A percentile compares a stretch with the other conserved stretches of the same genome.
These are phyloP conservation scores for Nomada fucata DNA, from an alignment of 2,888 invertebrate genomes.

Conservation along the genomic window DNA sequence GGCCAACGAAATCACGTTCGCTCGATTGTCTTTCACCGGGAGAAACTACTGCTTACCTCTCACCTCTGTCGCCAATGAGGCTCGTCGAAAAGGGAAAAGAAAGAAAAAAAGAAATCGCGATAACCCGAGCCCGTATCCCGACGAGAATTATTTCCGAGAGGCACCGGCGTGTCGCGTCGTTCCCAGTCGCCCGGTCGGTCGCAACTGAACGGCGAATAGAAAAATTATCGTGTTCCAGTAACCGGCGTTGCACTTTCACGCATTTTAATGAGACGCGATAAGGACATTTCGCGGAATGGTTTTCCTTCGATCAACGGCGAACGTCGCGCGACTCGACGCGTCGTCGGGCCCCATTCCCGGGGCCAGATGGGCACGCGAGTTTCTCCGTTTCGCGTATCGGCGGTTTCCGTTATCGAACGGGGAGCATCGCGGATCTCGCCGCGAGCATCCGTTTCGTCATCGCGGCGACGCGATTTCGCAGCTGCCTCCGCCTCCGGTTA, in stretches of 20 bases:
- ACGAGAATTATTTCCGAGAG: constrained; percentile 12
- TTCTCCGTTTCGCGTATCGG: background rate
- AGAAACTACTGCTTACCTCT: too few species aligned
- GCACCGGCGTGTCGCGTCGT: background rate
- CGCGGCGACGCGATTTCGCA: constrained; percentile 25
- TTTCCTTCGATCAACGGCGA: background rate
- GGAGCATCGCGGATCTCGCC: constrained; percentile 21
- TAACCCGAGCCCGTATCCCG: background rate
- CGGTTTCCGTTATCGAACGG: constrained; percentile 20
- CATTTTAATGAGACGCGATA: constrained; percentile 59
- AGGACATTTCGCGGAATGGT: constrained; percentile 44
- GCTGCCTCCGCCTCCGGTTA: constrained; percentile 1
- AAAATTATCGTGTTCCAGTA: constrained; percentile 57
- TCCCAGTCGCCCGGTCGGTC: constrained; percentile 1
- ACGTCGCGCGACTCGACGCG: background rate
- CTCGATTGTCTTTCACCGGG: too few species aligned
- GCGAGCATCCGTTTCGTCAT: constrained; percentile 27
- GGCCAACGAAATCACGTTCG: too few species aligned
- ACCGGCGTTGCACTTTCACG: constrained; percentile 66
- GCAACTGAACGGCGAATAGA: constrained; percentile 49
- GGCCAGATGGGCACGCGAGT: background rate
- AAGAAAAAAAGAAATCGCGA: background rate
- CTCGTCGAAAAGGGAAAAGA: background rate
- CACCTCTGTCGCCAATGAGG: too few species aligned
- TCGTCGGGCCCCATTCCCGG: background rate